These are phyloP conservation scores for Riparia riparia DNA, from an alignment of 2,113 vertebrate genomes.

Conservation along the genomic window DNA sequence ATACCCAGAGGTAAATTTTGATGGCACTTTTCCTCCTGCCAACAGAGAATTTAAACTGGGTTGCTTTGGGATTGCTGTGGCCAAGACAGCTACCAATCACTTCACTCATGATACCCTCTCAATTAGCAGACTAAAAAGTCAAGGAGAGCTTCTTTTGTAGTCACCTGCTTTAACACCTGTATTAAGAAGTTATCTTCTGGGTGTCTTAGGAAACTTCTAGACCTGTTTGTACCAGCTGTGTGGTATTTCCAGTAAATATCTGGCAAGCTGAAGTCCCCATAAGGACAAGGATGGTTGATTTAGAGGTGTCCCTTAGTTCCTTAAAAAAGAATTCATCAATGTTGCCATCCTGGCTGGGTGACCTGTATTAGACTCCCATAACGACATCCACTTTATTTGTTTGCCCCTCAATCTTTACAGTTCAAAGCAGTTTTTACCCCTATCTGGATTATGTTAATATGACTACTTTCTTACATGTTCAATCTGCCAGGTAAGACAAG, in stretches of 20 bases:
- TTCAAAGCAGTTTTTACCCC: background rate
- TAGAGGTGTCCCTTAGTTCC: background rate
- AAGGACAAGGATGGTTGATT: background rate
- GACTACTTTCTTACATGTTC: background rate
- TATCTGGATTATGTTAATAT: background rate
- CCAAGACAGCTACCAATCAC: background rate
- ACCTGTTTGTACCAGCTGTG: background rate
- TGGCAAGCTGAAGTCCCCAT: background rate
- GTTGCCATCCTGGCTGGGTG: background rate
- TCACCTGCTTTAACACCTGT: background rate
- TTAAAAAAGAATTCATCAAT: background rate
- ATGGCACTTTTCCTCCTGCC: background rate
- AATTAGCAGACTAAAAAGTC: background rate
- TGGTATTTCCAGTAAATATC: background rate
- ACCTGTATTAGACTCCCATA: background rate
- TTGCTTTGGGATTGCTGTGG: background rate
- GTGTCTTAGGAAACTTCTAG: background rate
- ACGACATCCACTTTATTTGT: fast-evolving
- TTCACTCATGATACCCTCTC: background rate
- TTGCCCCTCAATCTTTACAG: background rate
- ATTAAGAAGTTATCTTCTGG: background rate
- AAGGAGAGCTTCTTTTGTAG: background rate
- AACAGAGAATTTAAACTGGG: background rate
- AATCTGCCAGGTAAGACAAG: background rate
- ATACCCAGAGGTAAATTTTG: background rate